A percentile compares a stretch with the other conserved stretches of the same genome.
Conservation (phyloP, 2,888 invertebrate genomes). For the Syritta pipiens region DNA sequence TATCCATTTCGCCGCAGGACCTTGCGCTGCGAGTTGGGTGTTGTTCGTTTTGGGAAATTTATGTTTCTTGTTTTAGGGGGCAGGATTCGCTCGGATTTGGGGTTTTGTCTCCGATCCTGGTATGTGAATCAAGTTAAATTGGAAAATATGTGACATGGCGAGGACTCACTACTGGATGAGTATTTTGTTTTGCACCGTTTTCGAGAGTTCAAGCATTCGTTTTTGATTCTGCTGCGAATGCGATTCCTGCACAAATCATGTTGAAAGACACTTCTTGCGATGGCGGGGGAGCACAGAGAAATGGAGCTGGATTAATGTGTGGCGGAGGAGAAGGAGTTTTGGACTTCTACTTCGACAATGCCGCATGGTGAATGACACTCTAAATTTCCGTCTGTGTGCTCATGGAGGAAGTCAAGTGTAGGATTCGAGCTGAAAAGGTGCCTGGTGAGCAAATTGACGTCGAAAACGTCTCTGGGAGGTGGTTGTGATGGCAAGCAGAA, state of each 20-base stretch:
- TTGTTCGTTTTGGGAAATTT: conserved; percentile 1
- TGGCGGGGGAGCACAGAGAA: conserved; percentile 9
- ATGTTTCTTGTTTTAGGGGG: too few species aligned
- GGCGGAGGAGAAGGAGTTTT: too few species aligned
- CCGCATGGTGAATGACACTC: too few species aligned
- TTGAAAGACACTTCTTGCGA: conserved; percentile 25
- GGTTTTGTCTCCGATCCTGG: conserved; percentile 22
- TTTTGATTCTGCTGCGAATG: conserved; percentile 7
- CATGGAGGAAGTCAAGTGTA: too few species aligned
- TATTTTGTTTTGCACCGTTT: conserved; percentile 44
- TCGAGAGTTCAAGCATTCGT: conserved; percentile 18
- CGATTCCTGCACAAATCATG: too few species aligned
- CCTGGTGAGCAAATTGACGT: too few species aligned
- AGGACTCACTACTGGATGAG: conserved; percentile 8
- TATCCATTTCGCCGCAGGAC: conserved; percentile 62
- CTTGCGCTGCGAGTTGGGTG: conserved; percentile 45
- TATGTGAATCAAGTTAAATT: conserved; percentile 57
- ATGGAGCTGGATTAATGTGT: conserved; percentile 9
- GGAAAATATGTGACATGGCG: conserved; percentile 44
- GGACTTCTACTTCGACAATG: too few species aligned
- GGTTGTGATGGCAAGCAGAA: too few species aligned
- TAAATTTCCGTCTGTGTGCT: too few species aligned
- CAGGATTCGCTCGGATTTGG: conserved; percentile 25
- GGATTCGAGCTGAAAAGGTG: too few species aligned
- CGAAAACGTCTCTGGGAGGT: too few species aligned